Evolutionary conservation across 2,888 invertebrate species (phyloP).

Genomic region (Bimastos eiseni): DNA sequence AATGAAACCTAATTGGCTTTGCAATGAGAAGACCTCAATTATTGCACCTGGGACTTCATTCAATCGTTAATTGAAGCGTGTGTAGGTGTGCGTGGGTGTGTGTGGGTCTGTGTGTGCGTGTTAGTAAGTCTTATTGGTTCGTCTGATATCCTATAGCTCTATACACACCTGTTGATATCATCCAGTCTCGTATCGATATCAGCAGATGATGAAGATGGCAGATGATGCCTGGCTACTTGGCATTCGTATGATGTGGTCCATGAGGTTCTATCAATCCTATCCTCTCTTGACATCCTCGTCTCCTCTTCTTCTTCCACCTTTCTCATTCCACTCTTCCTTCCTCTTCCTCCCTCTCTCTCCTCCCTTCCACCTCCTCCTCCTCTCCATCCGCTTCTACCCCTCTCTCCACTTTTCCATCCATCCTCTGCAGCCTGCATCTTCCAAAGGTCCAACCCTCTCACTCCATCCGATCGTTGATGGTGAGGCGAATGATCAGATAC

Average conservation of each 20-base stretch:
- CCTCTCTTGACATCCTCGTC: neutral
- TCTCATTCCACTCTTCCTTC: neutral
- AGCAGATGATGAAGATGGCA: neutral
- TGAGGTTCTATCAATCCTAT: neutral
- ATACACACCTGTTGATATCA: conserved; percentile 52
- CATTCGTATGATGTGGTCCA: neutral
- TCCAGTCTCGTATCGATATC: conserved; percentile 55
- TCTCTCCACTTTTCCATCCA: neutral
- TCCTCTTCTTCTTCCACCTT: neutral
- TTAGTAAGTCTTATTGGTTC: neutral
- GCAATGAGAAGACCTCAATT: no score
- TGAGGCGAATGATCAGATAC: neutral
- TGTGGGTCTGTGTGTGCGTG: neutral
- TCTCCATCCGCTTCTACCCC: neutral
- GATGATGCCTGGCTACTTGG: no score
- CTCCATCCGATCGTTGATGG: neutral
- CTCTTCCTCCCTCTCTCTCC: neutral
- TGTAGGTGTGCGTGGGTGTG: neutral
- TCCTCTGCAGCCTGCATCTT: neutral
- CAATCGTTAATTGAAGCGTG: neutral
- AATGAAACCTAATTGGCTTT: no score
- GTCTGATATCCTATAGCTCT: neutral
- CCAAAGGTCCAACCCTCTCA: neutral
- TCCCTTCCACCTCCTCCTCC: neutral
- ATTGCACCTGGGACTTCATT: no score